Percentiles rank a stretch among this genome's conserved stretches.
Conservation (phyloP, 2,888 invertebrate genomes). For the Papilio elwesi region DNA sequence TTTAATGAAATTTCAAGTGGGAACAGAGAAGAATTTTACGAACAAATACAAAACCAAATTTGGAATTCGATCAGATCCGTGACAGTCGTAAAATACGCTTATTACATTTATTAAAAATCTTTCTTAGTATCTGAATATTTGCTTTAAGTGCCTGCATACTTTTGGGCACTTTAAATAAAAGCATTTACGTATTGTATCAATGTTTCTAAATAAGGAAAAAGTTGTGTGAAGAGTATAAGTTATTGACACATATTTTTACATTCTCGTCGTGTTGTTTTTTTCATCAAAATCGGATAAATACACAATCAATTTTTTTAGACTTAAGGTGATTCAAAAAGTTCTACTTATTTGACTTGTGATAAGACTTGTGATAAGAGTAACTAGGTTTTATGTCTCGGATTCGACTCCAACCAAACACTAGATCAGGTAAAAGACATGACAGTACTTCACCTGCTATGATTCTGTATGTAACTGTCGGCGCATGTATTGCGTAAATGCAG, state of each 20-base stretch:
- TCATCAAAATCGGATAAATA: not conserved
- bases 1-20: not conserved
- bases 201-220: conserved; percentile 15
- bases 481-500: not conserved
- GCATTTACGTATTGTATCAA: not conserved
- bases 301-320: not conserved
- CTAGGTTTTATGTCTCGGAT: no score
- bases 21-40: not conserved
- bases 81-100: conserved; percentile 8
- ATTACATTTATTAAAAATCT: conserved; percentile 1
- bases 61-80: conserved; percentile 1
- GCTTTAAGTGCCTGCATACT: conserved; percentile 1
- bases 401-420: no score
- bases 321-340: not conserved
- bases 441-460: not conserved
- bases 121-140: not conserved
- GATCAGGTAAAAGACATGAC: not conserved
- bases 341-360: not conserved
- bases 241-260: conserved; percentile 5
- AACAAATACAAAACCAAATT: not conserved
- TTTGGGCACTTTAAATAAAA: conserved; percentile 9
- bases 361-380: no score
- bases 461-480: not conserved
- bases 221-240: not conserved
- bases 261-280: not conserved